Evolutionary conservation across 2,888 invertebrate species (phyloP).

Genomic region (Pyrgus malvae): DNA sequence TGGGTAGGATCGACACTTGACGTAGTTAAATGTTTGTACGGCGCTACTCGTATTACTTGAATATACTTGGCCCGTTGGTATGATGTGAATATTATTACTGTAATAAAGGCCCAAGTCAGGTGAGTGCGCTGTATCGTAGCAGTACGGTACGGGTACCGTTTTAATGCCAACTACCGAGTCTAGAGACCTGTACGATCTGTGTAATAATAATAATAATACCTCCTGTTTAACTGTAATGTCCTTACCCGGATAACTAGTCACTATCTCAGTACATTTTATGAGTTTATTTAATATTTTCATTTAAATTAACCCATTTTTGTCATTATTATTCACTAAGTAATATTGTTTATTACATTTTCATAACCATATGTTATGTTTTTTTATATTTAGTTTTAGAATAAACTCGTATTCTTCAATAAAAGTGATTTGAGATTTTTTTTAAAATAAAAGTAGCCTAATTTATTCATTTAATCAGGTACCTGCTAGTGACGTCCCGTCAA

Average conservation of each 20-base stretch:
- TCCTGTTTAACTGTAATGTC: background rate
- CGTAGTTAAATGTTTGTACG: background rate
- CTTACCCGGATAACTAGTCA: background rate
- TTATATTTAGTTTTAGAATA: too few relatives aligned
- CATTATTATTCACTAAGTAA: too few relatives aligned
- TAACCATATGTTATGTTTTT: too few relatives aligned
- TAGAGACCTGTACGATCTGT: conserved; percentile 12
- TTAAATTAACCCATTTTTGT: too few relatives aligned
- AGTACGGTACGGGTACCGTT: conserved; percentile 56
- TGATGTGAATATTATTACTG: conserved; percentile 22
- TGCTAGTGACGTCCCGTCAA: too few relatives aligned
- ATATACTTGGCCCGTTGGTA: conserved; percentile 3
- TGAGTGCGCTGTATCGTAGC: conserved; percentile 37
- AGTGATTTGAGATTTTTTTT: too few relatives aligned
- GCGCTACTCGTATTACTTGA: conserved; percentile 8
- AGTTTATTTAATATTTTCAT: too few relatives aligned
- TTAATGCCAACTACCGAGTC: conserved; percentile 47
- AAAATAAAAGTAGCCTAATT: too few relatives aligned
- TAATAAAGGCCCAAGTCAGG: conserved; percentile 20
- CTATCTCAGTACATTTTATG: too few relatives aligned
- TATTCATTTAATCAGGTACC: too few relatives aligned
- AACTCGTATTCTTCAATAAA: too few relatives aligned
- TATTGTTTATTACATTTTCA: too few relatives aligned
- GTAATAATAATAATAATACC: background rate
- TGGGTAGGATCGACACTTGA: background rate